Evolutionary conservation across 1,140 invertebrate genomes (phyloP), one percentile per base, ranked within the genome.

Genomic region (Mamestra configurata): DNA sequence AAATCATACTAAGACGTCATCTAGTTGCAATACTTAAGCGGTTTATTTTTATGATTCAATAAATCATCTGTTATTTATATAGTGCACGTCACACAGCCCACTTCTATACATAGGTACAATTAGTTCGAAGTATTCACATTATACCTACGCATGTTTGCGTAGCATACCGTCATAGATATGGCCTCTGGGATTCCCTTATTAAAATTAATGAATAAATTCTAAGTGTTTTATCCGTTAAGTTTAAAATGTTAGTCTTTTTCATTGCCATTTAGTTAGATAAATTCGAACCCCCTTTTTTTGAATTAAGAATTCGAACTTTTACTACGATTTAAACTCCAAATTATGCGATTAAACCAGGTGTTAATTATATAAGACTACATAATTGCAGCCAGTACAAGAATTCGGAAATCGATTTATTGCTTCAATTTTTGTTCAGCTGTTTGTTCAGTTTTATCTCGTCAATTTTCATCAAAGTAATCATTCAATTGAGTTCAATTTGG

Each of bases 391-490:
- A 51, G 5, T 49, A 7, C n/a, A n/a, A 11, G 43, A 70, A 71
- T 35, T 71, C 24, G 68, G 22, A 24, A 71, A 71, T 71, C 46
- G 10, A 71, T 53, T 71, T 53, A 71, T 71, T 31, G 24, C 24
- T 53, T 73, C 15, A 73, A 57, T 55, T 55, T 73, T 43, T 57
- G 71, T 57, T 68, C 40, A 49, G 64, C 40, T 68, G 40, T n/a
- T n/a, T 31, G 27, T 31, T 31, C 27, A 70, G 40, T 73, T 73
- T 57, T 55, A 57, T 73, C 20, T 76, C 35, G 55, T 27, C 72
- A 61, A 61, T 76, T 76, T 40, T 76, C 37, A 76, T 76, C 72
- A 57, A 57, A 57, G 49, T 76, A 76, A 76, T 75, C 55, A 76
- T 76, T 61, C 72, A 61, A 61, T 61, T 76, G 72, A 76, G 55